Base-by-base conservation (phyloP, 2,113 vertebrate species). In the Sapayoa aenigma region DNA sequence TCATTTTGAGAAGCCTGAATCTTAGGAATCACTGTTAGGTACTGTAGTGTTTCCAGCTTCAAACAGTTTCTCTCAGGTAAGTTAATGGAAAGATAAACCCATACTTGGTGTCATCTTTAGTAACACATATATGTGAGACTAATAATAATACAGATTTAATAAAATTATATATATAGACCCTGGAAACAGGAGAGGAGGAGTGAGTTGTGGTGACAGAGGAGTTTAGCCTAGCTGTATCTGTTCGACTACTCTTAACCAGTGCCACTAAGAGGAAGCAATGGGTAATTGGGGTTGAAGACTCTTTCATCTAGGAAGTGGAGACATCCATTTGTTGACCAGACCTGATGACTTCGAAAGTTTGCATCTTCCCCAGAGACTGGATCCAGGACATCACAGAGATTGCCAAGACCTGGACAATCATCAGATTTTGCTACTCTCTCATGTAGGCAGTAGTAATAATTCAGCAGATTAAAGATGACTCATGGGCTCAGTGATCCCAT, bases 61-160 rank as follows among this genome's bases (percentile, higher is more conserved):
- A 60, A 92, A 78, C n/a, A 89, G 30, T 94, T 94, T 76, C 67
- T 93, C 89, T 95, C 91, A 88, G 74, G 39, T 91, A 82, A 89
- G 63, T 65, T 77, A 80, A 75, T 90, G 59, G 83, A 93, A 95
- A 67, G 23, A 76, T 42, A n/a, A 28, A 49, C 42, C 24, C 20
- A 20, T 49, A 53, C 11, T 71, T 86, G 47, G 4, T 63, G 41
- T 73, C 56, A 31, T 58, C 30, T 30, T 73, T n/a, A 62, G 42
- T 55, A 86, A 68, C 44, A 84, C 35, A 81, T 60, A 42, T 73
- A 53, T 8, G 15, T 46, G 63, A 82, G 19, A 16, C 11, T 90
- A 76, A 60, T 76, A 74, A 27, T 82, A 41, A 31, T 69, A 73
- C 1, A 63, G 73, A 33, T 74, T 71, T 81, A 71, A 39, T 91